phyloP scores from a whole-genome alignment of 2,888 invertebrate species.

The Craniophora ligustri region DNA sequence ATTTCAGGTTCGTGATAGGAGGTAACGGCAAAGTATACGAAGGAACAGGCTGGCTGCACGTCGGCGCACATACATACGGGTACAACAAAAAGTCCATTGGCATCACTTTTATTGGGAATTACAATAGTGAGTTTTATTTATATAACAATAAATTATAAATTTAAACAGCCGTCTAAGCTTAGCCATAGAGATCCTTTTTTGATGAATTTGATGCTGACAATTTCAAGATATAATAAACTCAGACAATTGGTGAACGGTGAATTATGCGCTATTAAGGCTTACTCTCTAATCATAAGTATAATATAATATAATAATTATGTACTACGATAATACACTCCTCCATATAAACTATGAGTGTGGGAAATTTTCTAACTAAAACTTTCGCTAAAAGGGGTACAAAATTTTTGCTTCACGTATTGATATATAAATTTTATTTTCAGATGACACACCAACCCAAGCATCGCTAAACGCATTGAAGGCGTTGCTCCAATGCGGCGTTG shows the following conservation, averaged over 20 bases:
- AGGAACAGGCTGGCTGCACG: slow-evolving; percentile 89
- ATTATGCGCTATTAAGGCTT: no score
- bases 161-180: background rate
- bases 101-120: slow-evolving; percentile 89
- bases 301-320: no score
- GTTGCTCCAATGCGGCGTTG: slow-evolving; percentile 89
- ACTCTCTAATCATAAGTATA: no score
- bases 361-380: no score
- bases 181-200: no score
- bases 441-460: slow-evolving; percentile 85
- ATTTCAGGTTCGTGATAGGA: slow-evolving; percentile 88
- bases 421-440: slow-evolving; percentile 84
- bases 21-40: slow-evolving; percentile 90
- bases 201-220: no score
- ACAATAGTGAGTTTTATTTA: slow-evolving; percentile 62
- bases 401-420: no score
- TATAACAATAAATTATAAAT: background rate
- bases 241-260: no score
- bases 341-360: no score
- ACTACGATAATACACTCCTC: no score
- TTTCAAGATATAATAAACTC: no score
- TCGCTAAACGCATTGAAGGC: slow-evolving; percentile 88
- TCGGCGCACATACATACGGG: slow-evolving; percentile 88
- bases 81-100: slow-evolving; percentile 90
- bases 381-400: no score